Base-by-base conservation (phyloP, 2,113 vertebrate genomes). In the Sander lucioperca region DNA sequence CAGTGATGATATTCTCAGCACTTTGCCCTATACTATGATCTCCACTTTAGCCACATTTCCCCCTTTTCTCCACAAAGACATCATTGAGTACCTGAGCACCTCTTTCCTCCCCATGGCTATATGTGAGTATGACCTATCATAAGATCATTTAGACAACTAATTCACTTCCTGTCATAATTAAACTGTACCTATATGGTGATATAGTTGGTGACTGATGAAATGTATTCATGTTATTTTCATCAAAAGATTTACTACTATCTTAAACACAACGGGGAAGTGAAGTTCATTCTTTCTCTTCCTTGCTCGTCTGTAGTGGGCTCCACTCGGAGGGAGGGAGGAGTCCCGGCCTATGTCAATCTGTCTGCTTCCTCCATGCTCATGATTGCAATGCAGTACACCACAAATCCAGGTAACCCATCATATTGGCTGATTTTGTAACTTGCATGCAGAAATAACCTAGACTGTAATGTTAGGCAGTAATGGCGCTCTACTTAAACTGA, bases 31-130 rank as follows among this genome's bases (percentile, higher is more conserved):
- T 94, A 99, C 98, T 90, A 99, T 99, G 98, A 98, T 99, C 94
- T 99, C 98, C 92, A 99, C 98, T 74, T 96, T 99, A 97, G 98
- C 98, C 92, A 99, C 98, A 77, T 99, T 99, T 83, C 98, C 98
- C 95, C 97, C 98, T 51, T 99, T 99, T 95, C 97, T 99, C 83
- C 98, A 99, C 95, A 99, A 99, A 96, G 98, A 99, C 96, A 98
- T 99, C 93, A 97, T 99, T 88, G 98, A 99, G 87, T 99, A 99
- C 95, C 96, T 99, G 93, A 99, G 98, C 96, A 99, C 97, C 56
- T 99, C 98, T 93, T 99, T 99, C 94, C 96, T 99, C 71, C 98
- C 98, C 80, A 99, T 99, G 98, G 98, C 98, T 82, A 99, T 99
- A 96, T 95, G 98, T 99, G 96, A 99, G 98, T 99, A 94, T 77